Evolutionary conservation across 1,140 invertebrate genomes (phyloP).

Genomic region (Magallana gigas): DNA sequence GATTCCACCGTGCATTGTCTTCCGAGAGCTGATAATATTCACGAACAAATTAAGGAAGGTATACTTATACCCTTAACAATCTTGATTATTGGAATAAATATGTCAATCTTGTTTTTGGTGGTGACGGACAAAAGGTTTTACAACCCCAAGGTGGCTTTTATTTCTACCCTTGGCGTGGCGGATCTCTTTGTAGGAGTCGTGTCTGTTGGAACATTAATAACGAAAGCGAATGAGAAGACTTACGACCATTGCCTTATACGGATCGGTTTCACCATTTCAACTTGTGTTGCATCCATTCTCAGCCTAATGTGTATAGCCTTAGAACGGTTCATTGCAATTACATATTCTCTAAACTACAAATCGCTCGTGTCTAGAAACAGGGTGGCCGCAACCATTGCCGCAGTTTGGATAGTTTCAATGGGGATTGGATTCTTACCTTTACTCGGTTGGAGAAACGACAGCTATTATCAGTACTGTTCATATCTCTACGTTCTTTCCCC

Average conservation of each 20-base stretch:
- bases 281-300: constrained; percentile 59
- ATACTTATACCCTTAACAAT: constrained; percentile 63
- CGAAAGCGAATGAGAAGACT: constrained; percentile 59
- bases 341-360: constrained; percentile 59
- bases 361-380: constrained; percentile 56
- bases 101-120: constrained; percentile 58
- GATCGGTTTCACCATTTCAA: constrained; percentile 61
- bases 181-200: constrained; percentile 67
- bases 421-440: constrained; percentile 63
- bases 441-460: constrained; percentile 60
- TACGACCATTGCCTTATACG: constrained; percentile 60
- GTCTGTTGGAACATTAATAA: constrained; percentile 63
- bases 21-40: constrained; percentile 54
- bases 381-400: constrained; percentile 47
- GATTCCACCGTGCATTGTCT: background rate
- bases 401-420: constrained; percentile 59
- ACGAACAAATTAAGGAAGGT: constrained; percentile 64
- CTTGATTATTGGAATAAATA: constrained; percentile 63
- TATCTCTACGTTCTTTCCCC: constrained; percentile 63
- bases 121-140: constrained; percentile 58
- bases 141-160: constrained; percentile 62
- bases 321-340: constrained; percentile 67
- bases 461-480: constrained; percentile 65
- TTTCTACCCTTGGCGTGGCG: constrained; percentile 61
- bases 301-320: constrained; percentile 64